phyloP scores from a whole-genome alignment of 2,797 vertebrate species.

The Strix occidentalis region DNA sequence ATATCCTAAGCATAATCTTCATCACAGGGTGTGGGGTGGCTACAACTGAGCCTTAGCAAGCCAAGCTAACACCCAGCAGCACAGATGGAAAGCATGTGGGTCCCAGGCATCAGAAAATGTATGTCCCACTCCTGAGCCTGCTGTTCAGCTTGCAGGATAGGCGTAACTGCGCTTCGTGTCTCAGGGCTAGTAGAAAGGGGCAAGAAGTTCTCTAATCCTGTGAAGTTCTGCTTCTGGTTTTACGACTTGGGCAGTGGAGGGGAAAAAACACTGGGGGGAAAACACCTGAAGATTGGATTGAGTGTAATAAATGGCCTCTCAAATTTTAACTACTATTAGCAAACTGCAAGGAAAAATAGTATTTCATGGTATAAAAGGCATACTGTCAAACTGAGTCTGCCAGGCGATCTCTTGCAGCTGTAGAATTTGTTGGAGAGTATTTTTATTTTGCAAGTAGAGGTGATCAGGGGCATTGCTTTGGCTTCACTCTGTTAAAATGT shows the following conservation, averaged over 20 bases:
- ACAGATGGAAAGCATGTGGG: rapidly evolving
- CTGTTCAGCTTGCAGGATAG: not conserved
- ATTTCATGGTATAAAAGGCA: not conserved
- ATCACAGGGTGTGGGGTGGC: not conserved
- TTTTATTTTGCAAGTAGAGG: not conserved
- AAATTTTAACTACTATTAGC: not conserved
- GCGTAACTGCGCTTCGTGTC: not conserved
- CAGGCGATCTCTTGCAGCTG: not conserved
- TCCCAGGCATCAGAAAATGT: not conserved
- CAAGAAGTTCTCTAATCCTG: not conserved
- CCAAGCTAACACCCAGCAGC: not conserved
- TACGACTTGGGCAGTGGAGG: not conserved
- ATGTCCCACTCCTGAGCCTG: not conserved
- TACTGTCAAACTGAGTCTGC: not conserved
- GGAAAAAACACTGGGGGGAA: not conserved
- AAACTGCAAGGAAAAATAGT: not conserved
- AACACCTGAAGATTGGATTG: not conserved
- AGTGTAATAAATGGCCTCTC: not conserved
- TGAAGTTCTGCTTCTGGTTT: not conserved
- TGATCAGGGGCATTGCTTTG: not conserved
- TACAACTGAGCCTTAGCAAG: not conserved
- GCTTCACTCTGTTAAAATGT: not conserved
- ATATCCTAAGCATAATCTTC: not conserved
- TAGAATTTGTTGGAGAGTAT: not conserved
- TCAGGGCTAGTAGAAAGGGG: not conserved